Conservation (phyloP, 1,140 invertebrate species). For the Drosophila littoralis region DNA sequence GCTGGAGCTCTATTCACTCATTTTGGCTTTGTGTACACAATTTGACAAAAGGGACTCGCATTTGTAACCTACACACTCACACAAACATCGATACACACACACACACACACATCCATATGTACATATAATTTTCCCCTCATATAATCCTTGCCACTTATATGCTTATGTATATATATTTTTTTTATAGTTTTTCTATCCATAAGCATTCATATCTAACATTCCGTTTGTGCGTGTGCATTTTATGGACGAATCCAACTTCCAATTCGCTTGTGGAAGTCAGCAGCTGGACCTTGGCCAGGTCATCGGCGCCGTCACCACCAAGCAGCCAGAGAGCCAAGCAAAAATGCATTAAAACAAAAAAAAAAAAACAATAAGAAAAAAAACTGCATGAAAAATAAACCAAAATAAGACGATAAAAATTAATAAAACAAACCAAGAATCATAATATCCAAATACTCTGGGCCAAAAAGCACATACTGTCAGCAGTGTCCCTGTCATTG, state of each 20-base stretch:
- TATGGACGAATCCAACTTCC: conserved; percentile 65
- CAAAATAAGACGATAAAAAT: not conserved
- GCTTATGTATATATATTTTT: conserved; percentile 43
- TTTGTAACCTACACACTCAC: not conserved
- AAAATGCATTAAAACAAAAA: conserved; percentile 28
- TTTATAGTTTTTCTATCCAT: conserved; percentile 45
- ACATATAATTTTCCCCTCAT: conserved; percentile 8
- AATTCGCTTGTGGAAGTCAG: conserved; percentile 63
- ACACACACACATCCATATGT: conserved; percentile 3
- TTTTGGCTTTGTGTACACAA: not conserved
- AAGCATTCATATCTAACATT: conserved; percentile 46
- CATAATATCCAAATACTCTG: conserved; percentile 1
- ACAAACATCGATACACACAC: not conserved
- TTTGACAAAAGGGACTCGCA: conserved; percentile 3
- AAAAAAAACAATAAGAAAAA: conserved; percentile 14
- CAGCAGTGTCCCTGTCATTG: conserved; percentile 33
- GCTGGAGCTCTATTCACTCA: not conserved
- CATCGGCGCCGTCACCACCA: conserved; percentile 42
- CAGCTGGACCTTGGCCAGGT: conserved; percentile 60
- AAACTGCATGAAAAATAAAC: conserved; percentile 11
- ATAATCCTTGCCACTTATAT: conserved; percentile 33
- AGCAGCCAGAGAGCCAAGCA: conserved; percentile 31
- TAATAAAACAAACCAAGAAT: conserved; percentile 1
- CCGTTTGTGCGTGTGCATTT: conserved; percentile 57
- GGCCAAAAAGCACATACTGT: conserved; percentile 23